A percentile compares a stretch with the other conserved stretches of the same genome.
Evolutionary conservation across 2,888 invertebrate genomes (phyloP).

Genomic region (Frankliniella fusca): DNA sequence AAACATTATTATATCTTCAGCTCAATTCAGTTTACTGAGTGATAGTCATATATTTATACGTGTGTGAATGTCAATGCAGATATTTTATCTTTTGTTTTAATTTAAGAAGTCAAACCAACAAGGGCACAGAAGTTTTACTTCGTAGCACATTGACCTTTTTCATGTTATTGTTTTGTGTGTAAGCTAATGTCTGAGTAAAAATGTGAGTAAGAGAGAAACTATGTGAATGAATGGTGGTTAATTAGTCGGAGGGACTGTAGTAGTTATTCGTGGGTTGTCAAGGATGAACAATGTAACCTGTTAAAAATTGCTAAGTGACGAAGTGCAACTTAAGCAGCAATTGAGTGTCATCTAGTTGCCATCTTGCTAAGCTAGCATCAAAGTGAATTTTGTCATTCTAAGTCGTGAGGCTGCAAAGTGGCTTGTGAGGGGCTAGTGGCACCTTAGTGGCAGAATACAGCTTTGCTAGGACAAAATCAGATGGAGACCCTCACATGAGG

Average conservation of each 20-base stretch:
- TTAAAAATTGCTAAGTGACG: not conserved
- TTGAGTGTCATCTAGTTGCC: too few species aligned
- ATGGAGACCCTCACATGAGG: too few species aligned
- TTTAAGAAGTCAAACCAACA: not conserved
- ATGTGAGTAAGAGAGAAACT: too few species aligned
- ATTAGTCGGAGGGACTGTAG: too few species aligned
- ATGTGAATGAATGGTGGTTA: too few species aligned
- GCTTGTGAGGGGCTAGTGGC: too few species aligned
- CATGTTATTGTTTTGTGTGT: not conserved
- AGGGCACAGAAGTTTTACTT: not conserved
- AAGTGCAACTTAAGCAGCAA: too few species aligned
- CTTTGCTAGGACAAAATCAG: not conserved
- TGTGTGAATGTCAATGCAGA: not conserved
- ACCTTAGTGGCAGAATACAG: too few species aligned
- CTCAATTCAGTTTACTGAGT: constrained; percentile 21
- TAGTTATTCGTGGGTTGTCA: not conserved
- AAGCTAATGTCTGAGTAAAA: not conserved
- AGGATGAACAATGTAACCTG: not conserved
- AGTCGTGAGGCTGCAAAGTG: too few species aligned
- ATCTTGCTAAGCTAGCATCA: too few species aligned
- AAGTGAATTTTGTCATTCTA: too few species aligned
- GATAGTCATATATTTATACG: not conserved
- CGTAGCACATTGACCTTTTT: not conserved
- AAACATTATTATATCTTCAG: not conserved
- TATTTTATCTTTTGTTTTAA: not conserved